Conservation (phyloP, 2,888 invertebrate species). For the Spodoptera exigua region DNA sequence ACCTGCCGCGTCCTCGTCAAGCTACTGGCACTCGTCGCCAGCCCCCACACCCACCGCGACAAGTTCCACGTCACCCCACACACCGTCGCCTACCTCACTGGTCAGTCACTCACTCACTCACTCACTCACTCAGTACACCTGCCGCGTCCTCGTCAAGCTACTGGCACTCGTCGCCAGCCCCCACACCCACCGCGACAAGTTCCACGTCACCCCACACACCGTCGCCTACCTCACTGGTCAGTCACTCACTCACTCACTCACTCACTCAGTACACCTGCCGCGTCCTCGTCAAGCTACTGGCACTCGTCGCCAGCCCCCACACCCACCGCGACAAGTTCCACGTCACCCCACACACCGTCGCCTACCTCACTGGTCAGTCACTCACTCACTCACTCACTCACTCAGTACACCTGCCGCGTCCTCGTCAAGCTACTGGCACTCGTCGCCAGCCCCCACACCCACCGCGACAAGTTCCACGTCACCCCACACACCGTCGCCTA, state of each 20-base stretch:
- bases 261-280: too few relatives aligned
- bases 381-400: too few relatives aligned
- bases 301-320: too few relatives aligned
- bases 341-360: conserved; percentile 92
- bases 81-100: conserved; percentile 93
- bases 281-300: too few relatives aligned
- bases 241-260: conserved; percentile 33
- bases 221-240: conserved; percentile 97
- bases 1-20: too few relatives aligned
- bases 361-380: conserved; percentile 78
- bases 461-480: conserved; percentile 78
- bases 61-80: conserved; percentile 76
- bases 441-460: conserved; percentile 91
- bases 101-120: too few relatives aligned
- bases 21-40: too few relatives aligned
- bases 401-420: conserved; percentile 95
- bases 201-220: conserved; percentile 94
- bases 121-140: conserved; percentile 88
- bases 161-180: conserved; percentile 95
- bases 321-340: too few relatives aligned
- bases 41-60: too few relatives aligned
- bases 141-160: conserved; percentile 96
- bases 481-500: conserved; percentile 98
- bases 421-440: conserved; percentile 96
- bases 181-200: conserved; percentile 44